Evolutionary conservation across 1,140 invertebrate genomes (phyloP), one percentile per base, ranked within the genome.

Genomic region (Laupala kohalensis): DNA sequence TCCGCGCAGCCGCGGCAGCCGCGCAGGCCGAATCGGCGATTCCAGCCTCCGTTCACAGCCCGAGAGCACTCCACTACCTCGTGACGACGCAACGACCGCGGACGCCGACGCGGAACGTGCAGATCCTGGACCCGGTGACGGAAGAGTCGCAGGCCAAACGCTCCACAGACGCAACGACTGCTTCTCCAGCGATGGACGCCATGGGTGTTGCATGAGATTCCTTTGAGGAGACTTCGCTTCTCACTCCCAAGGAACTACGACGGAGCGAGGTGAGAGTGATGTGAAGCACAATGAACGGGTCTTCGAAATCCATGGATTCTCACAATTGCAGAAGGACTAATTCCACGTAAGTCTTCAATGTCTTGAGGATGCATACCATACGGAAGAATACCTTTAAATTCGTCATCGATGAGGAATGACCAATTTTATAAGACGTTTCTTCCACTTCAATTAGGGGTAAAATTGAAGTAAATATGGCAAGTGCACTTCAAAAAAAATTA

Each of bases 41-140:
- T 24, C 15, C 25, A 13, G 15, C 62, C 15, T 30, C 23, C 69
- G 19, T 64, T 25, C 23, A 3, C 53, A 13, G 3, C 30, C 3
- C 30, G 6, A 13, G 30, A 24, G 27, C 25, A 19, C 37, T 27
- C 19, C 1, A 65, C 25, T n/a, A 70, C 69, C 23, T 13, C 37
- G n/a, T 66, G 65, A 66, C 26, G 24, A 63, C 64, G 29, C 24
- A 25, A 23, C 26, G 69, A 23, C 69, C 70, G 19, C 23, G 70
- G 25, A 25, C 25, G 6, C 70, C 70, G 4, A 62, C 67, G 64
- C 64, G 70, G 25, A 71, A 37, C 25, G 70, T 71, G 24, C 70
- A 71, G 70, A 71, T 71, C 28, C 65, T 71, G 26, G 65, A 71
- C 25, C 64, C 70, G 19, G 29, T 67, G 15, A 68, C 71, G 27